These are phyloP conservation scores for Palythoa grandiflora DNA, from an alignment of 92 coral and sea anemone species.

Conservation along the genomic window DNA sequence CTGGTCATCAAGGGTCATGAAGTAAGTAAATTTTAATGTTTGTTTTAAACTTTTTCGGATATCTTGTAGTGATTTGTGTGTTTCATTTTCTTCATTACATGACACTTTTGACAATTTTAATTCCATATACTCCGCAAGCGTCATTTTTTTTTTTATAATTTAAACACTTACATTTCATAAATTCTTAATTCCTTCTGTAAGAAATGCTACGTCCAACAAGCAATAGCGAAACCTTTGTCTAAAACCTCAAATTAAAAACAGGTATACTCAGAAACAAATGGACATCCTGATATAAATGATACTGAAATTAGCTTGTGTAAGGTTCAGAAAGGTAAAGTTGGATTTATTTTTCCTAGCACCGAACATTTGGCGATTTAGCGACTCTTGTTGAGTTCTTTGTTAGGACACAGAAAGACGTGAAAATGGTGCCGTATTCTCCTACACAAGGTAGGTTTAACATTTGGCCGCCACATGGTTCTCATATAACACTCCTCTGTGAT, in stretches of 20 bases:
- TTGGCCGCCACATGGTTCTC: not conserved
- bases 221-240: not conserved
- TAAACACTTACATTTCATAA: too few species aligned
- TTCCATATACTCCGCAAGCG: too few species aligned
- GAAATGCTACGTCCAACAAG: too few species aligned
- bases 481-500: not conserved
- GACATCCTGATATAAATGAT: not conserved
- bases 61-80: not conserved
- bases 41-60: not conserved
- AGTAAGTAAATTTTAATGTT: slow-evolving; percentile 45
- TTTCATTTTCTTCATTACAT: not conserved
- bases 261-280: too few species aligned
- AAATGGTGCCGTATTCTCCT: slow-evolving; percentile 55
- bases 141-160: too few species aligned
- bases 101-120: not conserved
- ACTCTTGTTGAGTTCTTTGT: slow-evolving; percentile 64
- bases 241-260: too few species aligned
- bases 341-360: slow-evolving; percentile 53
- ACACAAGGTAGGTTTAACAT: not conserved
- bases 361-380: slow-evolving; percentile 67
- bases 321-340: not conserved
- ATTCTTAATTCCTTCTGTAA: too few species aligned
- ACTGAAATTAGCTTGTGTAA: not conserved
- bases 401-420: slow-evolving; percentile 69
- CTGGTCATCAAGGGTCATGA: slow-evolving; percentile 80